These are phyloP conservation scores for Hyperoplus immaculatus DNA, from an alignment of 2,797 vertebrate genomes.

Conservation along the genomic window DNA sequence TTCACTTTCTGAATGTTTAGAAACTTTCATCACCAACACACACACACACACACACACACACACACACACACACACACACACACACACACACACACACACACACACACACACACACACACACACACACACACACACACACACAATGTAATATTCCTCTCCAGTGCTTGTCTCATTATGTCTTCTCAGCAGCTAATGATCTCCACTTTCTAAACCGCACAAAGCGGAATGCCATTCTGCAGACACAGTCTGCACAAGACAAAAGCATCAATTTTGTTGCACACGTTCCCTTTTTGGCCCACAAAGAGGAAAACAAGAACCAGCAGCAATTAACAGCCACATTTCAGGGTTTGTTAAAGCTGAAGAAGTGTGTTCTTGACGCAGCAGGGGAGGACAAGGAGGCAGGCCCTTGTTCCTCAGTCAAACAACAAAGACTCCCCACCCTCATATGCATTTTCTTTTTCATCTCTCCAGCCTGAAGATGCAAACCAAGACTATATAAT, in stretches of 20 bases:
- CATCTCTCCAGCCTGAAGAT: conserved; percentile 66
- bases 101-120: conserved; percentile 31
- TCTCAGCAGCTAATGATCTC: conserved; percentile 65
- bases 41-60: conserved; percentile 31
- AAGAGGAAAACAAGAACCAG: conserved; percentile 46
- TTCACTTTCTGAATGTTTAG: conserved; percentile 11
- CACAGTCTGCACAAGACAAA: conserved; percentile 49
- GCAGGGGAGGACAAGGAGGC: conserved; percentile 5
- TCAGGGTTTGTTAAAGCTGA: conserved; percentile 54
- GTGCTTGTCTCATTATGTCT: conserved; percentile 59
- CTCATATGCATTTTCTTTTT: conserved; percentile 46
- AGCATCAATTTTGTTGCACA: conserved; percentile 53
- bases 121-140: conserved; percentile 18
- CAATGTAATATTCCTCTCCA: conserved; percentile 31
- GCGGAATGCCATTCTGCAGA: conserved; percentile 45
- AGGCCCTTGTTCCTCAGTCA: conserved; percentile 32
- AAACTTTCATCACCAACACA: neutral
- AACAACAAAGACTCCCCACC: conserved; percentile 55
- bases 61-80: conserved; percentile 31
- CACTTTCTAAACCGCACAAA: conserved; percentile 54
- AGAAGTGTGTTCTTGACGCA: conserved; percentile 26
- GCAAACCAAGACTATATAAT: conserved; percentile 69
- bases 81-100: conserved; percentile 31
- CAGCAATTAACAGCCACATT: conserved; percentile 64
- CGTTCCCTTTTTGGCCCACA: conserved; percentile 35